Evolutionary conservation across 2,797 vertebrate species (phyloP).

Genomic region (Karalla daura): DNA sequence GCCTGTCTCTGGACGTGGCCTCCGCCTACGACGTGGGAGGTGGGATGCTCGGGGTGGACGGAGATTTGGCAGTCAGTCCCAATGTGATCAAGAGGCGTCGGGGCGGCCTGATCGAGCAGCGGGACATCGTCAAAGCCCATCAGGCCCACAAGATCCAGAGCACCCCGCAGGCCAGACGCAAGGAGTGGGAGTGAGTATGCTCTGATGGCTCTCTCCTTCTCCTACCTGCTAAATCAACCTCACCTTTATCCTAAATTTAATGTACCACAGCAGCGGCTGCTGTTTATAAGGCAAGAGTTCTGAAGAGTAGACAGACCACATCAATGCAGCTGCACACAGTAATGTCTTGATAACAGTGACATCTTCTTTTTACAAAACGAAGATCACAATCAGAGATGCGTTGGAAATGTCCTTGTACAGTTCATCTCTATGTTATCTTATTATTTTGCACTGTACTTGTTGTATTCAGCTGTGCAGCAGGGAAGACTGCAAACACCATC

Average conservation of each 20-base stretch:
- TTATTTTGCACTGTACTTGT: not conserved
- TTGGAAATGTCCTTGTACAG: not conserved
- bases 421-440: not conserved
- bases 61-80: slow-evolving; percentile 87
- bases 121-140: slow-evolving; percentile 96
- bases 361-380: not conserved
- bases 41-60: slow-evolving; percentile 73
- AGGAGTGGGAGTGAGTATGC: slow-evolving; percentile 98
- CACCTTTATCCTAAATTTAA: not conserved
- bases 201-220: not conserved
- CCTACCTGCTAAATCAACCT: not conserved
- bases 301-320: not conserved
- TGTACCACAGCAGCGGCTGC: not conserved
- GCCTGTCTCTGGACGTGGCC: slow-evolving; percentile 74
- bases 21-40: slow-evolving; percentile 70
- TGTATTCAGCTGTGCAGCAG: not conserved
- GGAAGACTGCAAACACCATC: not conserved
- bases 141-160: slow-evolving; percentile 98
- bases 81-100: slow-evolving; percentile 92
- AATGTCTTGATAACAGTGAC: not conserved
- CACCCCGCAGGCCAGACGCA: slow-evolving; percentile 95
- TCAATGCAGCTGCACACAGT: not conserved
- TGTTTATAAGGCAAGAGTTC: not conserved
- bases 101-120: slow-evolving; percentile 95
- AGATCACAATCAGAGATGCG: not conserved